Percentiles rank a stretch among this genome's conserved stretches.
Evolutionary conservation across 2,888 invertebrate species (phyloP).

Genomic region (Aphelenchoides bicaudatus): DNA sequence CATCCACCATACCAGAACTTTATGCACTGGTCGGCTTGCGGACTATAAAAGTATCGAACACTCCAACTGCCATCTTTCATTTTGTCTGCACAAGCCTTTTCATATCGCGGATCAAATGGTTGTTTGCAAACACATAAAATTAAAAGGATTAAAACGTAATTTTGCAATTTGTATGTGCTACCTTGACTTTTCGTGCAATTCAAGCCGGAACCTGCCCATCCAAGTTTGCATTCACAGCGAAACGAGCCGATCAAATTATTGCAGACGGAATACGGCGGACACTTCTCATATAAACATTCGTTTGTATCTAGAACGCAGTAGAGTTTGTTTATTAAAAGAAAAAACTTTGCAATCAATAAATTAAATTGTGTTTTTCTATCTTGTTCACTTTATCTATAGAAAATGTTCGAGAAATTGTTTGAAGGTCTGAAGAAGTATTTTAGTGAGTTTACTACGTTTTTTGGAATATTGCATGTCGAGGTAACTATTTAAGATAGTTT

Average conservation of each 20-base stretch:
- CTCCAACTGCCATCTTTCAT: conserved; percentile 25
- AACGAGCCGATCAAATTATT: conserved; percentile 36
- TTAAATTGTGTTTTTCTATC: conserved; percentile 14
- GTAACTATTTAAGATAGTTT: too few relatives aligned
- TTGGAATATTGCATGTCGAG: too few relatives aligned
- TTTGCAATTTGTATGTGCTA: conserved; percentile 8
- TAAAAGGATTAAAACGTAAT: not conserved
- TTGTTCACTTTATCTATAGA: not conserved
- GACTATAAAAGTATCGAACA: conserved; percentile 32
- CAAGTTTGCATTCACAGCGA: conserved; percentile 37
- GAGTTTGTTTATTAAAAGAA: too few relatives aligned
- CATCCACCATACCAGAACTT: conserved; percentile 59
- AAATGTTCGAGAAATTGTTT: conserved; percentile 17
- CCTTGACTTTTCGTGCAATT: conserved; percentile 35
- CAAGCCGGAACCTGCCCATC: conserved; percentile 40
- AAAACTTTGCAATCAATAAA: not conserved
- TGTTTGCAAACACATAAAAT: conserved; percentile 26
- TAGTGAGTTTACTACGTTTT: too few relatives aligned
- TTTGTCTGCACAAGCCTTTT: conserved; percentile 28
- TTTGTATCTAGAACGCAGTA: conserved; percentile 37
- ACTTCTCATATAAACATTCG: conserved; percentile 35
- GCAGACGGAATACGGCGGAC: conserved; percentile 28
- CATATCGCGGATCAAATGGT: conserved; percentile 37
- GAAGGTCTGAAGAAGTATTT: too few relatives aligned
- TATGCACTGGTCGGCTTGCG: conserved; percentile 36